These are phyloP conservation scores for Melitaea athalia DNA, from an alignment of 2,888 invertebrate genomes.

Conservation along the genomic window DNA sequence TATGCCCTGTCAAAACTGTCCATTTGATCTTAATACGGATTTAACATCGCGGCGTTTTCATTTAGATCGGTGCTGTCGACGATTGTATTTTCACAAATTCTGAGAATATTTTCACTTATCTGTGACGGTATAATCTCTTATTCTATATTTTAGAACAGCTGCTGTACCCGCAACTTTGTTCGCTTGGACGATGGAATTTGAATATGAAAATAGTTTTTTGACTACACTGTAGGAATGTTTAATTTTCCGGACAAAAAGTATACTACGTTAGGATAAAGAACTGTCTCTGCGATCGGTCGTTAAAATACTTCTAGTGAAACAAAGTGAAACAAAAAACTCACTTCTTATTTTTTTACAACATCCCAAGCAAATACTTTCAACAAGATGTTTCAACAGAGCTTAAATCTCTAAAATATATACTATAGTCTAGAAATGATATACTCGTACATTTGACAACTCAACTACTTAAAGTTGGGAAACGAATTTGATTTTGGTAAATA, in stretches of 20 bases:
- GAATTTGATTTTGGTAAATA: too few species aligned
- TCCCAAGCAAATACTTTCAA: too few species aligned
- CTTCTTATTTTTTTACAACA: too few species aligned
- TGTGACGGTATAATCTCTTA: background rate
- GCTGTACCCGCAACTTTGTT: background rate
- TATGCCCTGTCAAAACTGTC: slow-evolving; percentile 55
- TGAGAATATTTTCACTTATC: slow-evolving; percentile 4
- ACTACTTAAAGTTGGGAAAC: too few species aligned
- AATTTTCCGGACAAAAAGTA: background rate
- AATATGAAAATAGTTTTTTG: slow-evolving; percentile 1
- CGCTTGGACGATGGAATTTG: background rate
- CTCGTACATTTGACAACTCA: too few species aligned
- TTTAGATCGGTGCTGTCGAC: slow-evolving; percentile 9
- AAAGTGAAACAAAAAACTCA: too few species aligned
- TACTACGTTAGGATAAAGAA: background rate
- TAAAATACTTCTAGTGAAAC: too few species aligned
- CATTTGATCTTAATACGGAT: slow-evolving; percentile 54
- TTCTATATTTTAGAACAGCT: background rate
- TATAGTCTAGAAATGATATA: too few species aligned
- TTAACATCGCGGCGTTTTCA: slow-evolving; percentile 41
- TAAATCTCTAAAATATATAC: too few species aligned
- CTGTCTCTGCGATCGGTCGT: background rate
- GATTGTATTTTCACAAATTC: slow-evolving; percentile 7
- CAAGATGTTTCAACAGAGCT: too few species aligned
- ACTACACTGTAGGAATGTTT: background rate